phyloP scores from a whole-genome alignment of 2,888 invertebrate genomes.

The Timema podura region DNA sequence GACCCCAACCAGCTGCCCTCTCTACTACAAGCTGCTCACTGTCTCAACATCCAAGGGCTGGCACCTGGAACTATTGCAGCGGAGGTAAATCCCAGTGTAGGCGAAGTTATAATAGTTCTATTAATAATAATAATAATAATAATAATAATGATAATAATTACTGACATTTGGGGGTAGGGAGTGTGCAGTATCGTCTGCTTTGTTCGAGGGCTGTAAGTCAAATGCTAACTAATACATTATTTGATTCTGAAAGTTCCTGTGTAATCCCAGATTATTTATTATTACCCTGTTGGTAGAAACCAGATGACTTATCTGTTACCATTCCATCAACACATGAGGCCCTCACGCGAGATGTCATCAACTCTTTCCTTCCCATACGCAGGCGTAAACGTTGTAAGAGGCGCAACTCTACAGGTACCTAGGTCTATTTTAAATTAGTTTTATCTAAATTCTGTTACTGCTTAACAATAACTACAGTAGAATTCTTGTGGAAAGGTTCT shows the following conservation, averaged over 20 bases:
- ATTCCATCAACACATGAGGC: slow-evolving; percentile 45
- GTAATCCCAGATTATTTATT: no score
- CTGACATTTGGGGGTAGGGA: no score
- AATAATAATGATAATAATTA: background rate
- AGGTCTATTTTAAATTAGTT: background rate
- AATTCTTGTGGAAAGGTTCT: no score
- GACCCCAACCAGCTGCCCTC: slow-evolving; percentile 59
- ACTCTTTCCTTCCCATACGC: slow-evolving; percentile 51
- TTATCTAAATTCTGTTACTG: no score
- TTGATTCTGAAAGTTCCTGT: no score
- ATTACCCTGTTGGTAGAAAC: slow-evolving; percentile 40
- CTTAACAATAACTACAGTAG: no score
- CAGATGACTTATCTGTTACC: slow-evolving; percentile 39
- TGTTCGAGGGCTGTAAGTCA: no score
- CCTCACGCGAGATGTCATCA: slow-evolving; percentile 45
- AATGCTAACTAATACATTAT: no score
- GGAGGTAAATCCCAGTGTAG: slow-evolving; percentile 38
- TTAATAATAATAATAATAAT: background rate
- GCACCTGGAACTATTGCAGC: slow-evolving; percentile 48
- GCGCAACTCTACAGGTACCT: slow-evolving; percentile 43
- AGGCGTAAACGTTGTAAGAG: slow-evolving; percentile 50
- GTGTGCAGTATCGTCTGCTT: no score
- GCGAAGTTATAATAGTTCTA: background rate
- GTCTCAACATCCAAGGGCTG: slow-evolving; percentile 57
- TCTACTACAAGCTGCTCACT: slow-evolving; percentile 58